Evolutionary conservation across 2,888 invertebrate species (phyloP), one percentile per base, ranked within the genome.

Genomic region (Lithophane socia): DNA sequence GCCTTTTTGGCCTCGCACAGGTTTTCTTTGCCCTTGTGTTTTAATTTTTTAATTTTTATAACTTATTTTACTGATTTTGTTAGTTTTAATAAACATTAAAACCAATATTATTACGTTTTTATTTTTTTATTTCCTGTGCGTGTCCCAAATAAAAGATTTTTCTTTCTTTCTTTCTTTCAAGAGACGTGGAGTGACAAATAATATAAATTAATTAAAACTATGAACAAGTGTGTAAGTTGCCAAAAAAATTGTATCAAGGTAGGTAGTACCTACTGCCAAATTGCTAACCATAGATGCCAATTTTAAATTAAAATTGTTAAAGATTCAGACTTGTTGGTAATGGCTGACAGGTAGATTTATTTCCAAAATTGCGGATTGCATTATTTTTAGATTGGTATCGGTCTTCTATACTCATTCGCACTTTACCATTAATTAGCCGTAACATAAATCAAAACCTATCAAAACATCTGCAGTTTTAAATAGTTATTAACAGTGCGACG

Each of bases 231-330:
- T 77, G 18, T 12, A 79, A 12, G 79, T 42, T 77, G 77, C 79
- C 79, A 79, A 77, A 69, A 72, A 37, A 77, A 68, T 2, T 5
- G 2, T 49, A 52, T 52, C 66, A 66, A 65, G 66, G 37, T 21
- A 8, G 8, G 24, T 13, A n/a, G 2, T 12, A 54, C 44, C 9
- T 9, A 44, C 63, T 63, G 77, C 77, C 77, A 77, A 79, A 63
- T 9, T 49, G 24, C 3, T n/a, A 70, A n/a, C 4, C 24, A 52
- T 8, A 52, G 52, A 21, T 21, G 52, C 52, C 52, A 52, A 52
- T 52, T 52, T 52, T 52, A 52, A 52, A 21, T 52, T 52, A 21
- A 52, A 52, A 52, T 52, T 21, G 21, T 52, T 21, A 52, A 52
- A 52, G 7, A 42, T 60, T 70, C 37, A 42, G 47, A 5, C 13